Evolutionary conservation across 2,113 vertebrate species (phyloP), one percentile per base, ranked within the genome.

Genomic region (Epinephelus cyanopodus): DNA sequence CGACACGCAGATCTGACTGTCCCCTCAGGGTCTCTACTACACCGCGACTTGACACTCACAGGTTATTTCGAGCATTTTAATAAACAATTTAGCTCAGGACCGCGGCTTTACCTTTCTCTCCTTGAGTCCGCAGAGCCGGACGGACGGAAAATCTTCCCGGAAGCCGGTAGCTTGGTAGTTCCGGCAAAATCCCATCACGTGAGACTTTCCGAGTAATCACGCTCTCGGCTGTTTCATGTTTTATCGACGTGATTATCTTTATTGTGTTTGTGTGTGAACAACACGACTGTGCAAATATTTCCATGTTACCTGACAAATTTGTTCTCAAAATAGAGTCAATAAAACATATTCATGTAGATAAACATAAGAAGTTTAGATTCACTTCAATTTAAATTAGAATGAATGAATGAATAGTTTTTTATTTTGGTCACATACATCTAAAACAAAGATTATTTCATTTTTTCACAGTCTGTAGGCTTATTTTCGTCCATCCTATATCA

Each of bases 121-220:
- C 96, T 97, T 96, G 94, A 96, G 97, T 97, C 96, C 96, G 97
- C 95, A 92, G 91, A 96, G 95, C 96, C 96, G 96, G 96, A 97
- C 96, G 96, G 96, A 96, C 91, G 89, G 92, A 94, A 93, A 87
- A 94, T 91, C 94, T 94, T 95, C 93, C 96, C 97, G 96, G 97
- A 97, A 97, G 94, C 95, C 95, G 92, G 93, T 86, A 90, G 83
- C 56, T 39, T 58, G 85, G 90, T 95, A 92, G 94, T 96, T 96
- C 96, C 95, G 96, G 94, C 76, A 90, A 89, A 91, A 93, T 92
- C 90, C 89, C 83, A 56, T 94, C 94, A 96, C 89, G 93, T 95
- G 93, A 92, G 88, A 66, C 48, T 47, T 80, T 65, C 62, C 75
- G 69, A 52, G 58, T 56, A 27, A 70, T 21, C 68, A 5, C 13